Percentiles rank a stretch among this genome's conserved stretches.
Evolutionary conservation across 2,797 vertebrate genomes (phyloP).

Genomic region (Pseudochaenichthys georgianus): DNA sequence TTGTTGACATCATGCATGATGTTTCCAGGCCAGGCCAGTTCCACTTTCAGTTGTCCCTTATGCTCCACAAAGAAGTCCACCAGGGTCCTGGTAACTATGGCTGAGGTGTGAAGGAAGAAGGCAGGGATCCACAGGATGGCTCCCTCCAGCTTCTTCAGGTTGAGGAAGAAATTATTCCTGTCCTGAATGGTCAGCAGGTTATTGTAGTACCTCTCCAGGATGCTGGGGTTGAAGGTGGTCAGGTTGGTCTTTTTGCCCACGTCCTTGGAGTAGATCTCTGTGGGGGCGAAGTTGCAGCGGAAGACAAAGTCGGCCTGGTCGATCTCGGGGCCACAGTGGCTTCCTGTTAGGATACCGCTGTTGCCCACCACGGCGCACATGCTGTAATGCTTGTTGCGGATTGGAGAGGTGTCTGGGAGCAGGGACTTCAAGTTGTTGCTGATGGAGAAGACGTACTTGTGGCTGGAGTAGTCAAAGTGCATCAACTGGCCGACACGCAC

Average conservation of each 20-base stretch:
- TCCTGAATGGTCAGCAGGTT: conserved; percentile 98
- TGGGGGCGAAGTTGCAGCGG: conserved; percentile 98
- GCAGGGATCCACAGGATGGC: conserved; percentile 98
- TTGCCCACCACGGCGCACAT: conserved; percentile 96
- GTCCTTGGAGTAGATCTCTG: conserved; percentile 93
- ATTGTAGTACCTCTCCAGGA: conserved; percentile 98
- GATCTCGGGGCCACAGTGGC: conserved; percentile 94
- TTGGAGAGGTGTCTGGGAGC: conserved; percentile 93
- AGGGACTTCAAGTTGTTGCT: conserved; percentile 96
- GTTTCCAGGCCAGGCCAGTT: conserved; percentile 98
- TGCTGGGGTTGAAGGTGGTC: conserved; percentile 99
- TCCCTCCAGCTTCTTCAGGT: conserved; percentile 95
- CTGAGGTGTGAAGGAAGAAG: conserved; percentile 98
- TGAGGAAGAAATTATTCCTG: conserved; percentile 98
- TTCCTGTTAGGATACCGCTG: conserved; percentile 96
- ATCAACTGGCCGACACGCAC: conserved; percentile 96
- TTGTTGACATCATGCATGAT: conserved; percentile 99
- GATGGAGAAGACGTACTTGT: conserved; percentile 98
- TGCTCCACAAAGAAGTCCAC: conserved; percentile 99
- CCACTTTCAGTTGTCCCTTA: conserved; percentile 93
- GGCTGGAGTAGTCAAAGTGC: conserved; percentile 99
- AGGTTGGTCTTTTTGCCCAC: conserved; percentile 97
- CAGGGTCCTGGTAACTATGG: conserved; percentile 95
- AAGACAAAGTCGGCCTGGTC: conserved; percentile 98
- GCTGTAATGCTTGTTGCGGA: conserved; percentile 94